Evolutionary conservation across 2,797 vertebrate species (phyloP).

Genomic region (Tiaroga cobitis): DNA sequence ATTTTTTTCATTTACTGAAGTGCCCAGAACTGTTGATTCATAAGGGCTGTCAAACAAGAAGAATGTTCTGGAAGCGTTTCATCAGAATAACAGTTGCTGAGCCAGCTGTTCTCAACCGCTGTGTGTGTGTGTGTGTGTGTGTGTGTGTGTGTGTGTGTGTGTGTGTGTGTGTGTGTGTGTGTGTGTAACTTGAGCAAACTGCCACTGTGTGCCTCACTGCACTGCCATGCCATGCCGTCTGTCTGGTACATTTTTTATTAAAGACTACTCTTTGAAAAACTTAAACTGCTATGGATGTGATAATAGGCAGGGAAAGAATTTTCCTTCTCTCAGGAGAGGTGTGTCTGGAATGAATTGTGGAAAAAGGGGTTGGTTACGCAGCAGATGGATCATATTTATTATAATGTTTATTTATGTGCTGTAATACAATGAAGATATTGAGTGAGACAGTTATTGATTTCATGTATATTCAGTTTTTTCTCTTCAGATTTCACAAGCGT

Average conservation of each 20-base stretch:
- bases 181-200: constrained; percentile 9
- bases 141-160: no score
- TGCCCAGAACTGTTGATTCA: constrained; percentile 41
- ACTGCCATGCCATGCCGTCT: background rate
- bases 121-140: constrained; percentile 27
- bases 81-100: constrained; percentile 46
- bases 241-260: background rate
- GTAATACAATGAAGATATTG: background rate
- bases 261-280: background rate
- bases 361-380: constrained; percentile 13
- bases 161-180: no score
- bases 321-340: background rate
- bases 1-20: constrained; percentile 46
- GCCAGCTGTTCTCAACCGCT: constrained; percentile 39
- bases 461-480: background rate
- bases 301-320: background rate
- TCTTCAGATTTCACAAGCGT: background rate
- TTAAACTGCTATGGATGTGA: background rate
- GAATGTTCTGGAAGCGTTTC: constrained; percentile 27
- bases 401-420: background rate
- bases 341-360: constrained; percentile 19
- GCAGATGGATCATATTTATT: constrained; percentile 4
- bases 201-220: constrained; percentile 14
- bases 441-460: background rate
- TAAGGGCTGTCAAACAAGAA: constrained; percentile 29